Conservation (phyloP, 2,888 invertebrate species). For the Campopleginae sp. region DNA sequence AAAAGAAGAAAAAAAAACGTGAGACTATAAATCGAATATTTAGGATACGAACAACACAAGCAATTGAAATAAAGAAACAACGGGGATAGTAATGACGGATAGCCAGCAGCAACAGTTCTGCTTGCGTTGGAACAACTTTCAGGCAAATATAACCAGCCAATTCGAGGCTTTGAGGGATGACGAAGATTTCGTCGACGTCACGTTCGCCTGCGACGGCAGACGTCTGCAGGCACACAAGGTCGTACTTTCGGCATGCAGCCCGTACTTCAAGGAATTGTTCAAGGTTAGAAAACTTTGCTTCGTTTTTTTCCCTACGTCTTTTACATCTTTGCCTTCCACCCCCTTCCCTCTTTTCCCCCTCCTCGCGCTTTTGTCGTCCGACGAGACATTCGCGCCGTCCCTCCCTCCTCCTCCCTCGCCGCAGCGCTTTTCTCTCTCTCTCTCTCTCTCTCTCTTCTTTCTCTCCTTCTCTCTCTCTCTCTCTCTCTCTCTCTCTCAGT, state of each 20-base stretch:
- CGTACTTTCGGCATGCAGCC: slow-evolving; percentile 94
- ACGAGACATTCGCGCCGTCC: slow-evolving; percentile 61
- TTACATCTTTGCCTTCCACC: slow-evolving; percentile 30
- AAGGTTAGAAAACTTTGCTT: slow-evolving; percentile 87
- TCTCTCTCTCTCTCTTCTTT: slow-evolving; percentile 29
- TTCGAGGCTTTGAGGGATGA: slow-evolving; percentile 93
- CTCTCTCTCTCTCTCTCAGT: slow-evolving; percentile 15
- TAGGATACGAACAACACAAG: slow-evolving; percentile 70
- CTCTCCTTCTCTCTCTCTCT: slow-evolving; percentile 27
- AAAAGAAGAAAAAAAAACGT: slow-evolving; percentile 63
- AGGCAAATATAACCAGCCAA: slow-evolving; percentile 94
- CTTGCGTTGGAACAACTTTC: slow-evolving; percentile 96
- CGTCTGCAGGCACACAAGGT: slow-evolving; percentile 94
- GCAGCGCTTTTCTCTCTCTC: slow-evolving; percentile 44
- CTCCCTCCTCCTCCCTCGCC: slow-evolving; percentile 39
- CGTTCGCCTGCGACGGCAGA: slow-evolving; percentile 93
- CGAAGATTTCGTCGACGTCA: slow-evolving; percentile 95
- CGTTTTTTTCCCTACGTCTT: slow-evolving; percentile 33
- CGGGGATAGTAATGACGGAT: slow-evolving; percentile 82
- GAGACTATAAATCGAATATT: slow-evolving; percentile 49
- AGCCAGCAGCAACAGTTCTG: slow-evolving; percentile 92
- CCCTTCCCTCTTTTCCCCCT: slow-evolving; percentile 42
- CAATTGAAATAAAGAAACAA: slow-evolving; percentile 64
- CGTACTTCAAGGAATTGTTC: slow-evolving; percentile 94
- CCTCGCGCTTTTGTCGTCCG: slow-evolving; percentile 38